A percentile compares a stretch with the other conserved stretches of the same genome.
Conservation (phyloP, 2,888 invertebrate species). For the Scaptomyza reducta region DNA sequence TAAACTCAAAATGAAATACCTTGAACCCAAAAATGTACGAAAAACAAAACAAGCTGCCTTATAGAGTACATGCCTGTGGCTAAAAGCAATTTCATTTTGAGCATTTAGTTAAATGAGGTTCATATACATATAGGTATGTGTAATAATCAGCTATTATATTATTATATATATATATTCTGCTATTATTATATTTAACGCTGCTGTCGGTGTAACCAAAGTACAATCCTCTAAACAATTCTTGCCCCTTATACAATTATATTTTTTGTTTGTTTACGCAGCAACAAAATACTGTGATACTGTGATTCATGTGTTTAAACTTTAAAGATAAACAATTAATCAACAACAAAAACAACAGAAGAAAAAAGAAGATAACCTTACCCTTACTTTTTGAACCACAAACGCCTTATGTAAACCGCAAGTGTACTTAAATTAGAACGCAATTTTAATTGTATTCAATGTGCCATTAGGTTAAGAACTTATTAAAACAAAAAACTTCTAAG, state of each 20-base stretch:
- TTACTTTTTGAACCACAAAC: constrained; percentile 17
- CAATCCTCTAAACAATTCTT: constrained; percentile 50
- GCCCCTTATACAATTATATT: constrained; percentile 31
- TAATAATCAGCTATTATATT: constrained; percentile 2
- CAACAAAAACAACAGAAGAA: constrained; percentile 1
- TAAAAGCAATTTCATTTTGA: no score
- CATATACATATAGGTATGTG: constrained; percentile 5
- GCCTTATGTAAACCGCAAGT: constrained; percentile 47
- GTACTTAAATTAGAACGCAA: constrained; percentile 65
- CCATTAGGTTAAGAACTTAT: constrained; percentile 67
- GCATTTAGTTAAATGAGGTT: no score
- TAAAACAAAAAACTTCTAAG: constrained; percentile 37
- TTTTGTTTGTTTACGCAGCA: constrained; percentile 45
- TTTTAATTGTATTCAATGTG: constrained; percentile 72
- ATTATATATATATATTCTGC: background rate
- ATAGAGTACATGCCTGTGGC: no score
- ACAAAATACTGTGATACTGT: constrained; percentile 64
- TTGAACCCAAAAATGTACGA: background rate
- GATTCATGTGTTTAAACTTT: constrained; percentile 27
- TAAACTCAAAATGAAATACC: constrained; percentile 10
- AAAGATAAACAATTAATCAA: constrained; percentile 18
- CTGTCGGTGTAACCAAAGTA: constrained; percentile 62
- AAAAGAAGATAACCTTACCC: background rate
- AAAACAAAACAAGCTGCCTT: constrained; percentile 4
- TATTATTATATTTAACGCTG: constrained; percentile 22